Evolutionary conservation across 2,888 invertebrate genomes (phyloP).

Genomic region (Agonopterix alstromeriana): DNA sequence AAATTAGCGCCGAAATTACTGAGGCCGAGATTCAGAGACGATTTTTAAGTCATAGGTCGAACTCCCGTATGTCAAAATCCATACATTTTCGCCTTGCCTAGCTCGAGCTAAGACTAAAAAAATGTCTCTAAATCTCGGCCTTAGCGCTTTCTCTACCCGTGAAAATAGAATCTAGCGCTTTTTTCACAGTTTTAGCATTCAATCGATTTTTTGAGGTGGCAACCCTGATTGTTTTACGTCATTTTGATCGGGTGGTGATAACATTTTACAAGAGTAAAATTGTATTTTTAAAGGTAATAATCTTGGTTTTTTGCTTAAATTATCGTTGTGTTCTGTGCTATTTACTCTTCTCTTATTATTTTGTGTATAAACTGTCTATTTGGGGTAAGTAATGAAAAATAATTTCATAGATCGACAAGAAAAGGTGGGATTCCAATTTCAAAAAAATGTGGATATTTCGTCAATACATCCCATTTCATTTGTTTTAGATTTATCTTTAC

Average conservation of each 20-base stretch:
- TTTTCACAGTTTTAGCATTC: too few relatives aligned
- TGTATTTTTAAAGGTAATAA: constrained; percentile 29
- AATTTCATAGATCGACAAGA: constrained; percentile 5
- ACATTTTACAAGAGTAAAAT: constrained; percentile 21
- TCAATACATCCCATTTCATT: neutral
- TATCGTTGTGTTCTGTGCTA: constrained; percentile 5
- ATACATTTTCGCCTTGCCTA: too few relatives aligned
- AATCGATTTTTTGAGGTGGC: too few relatives aligned
- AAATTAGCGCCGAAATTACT: too few relatives aligned
- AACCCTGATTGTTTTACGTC: constrained; percentile 15
- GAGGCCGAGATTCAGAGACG: too few relatives aligned
- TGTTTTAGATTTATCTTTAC: constrained; percentile 3
- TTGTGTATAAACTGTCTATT: constrained; percentile 1
- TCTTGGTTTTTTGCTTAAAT: neutral
- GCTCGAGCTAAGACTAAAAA: too few relatives aligned
- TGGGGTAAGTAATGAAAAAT: constrained; percentile 8
- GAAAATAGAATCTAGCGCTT: neutral
- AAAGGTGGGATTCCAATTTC: constrained; percentile 15
- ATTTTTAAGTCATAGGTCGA: too few relatives aligned
- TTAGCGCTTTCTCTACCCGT: too few relatives aligned
- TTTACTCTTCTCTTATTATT: constrained; percentile 1
- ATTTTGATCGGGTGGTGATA: constrained; percentile 24
- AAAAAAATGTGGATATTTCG: constrained; percentile 12
- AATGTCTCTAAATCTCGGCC: too few relatives aligned
- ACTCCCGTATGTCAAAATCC: too few relatives aligned